Base-by-base conservation (phyloP, 2,888 invertebrate genomes). In the Chrysina gloriosa region DNA sequence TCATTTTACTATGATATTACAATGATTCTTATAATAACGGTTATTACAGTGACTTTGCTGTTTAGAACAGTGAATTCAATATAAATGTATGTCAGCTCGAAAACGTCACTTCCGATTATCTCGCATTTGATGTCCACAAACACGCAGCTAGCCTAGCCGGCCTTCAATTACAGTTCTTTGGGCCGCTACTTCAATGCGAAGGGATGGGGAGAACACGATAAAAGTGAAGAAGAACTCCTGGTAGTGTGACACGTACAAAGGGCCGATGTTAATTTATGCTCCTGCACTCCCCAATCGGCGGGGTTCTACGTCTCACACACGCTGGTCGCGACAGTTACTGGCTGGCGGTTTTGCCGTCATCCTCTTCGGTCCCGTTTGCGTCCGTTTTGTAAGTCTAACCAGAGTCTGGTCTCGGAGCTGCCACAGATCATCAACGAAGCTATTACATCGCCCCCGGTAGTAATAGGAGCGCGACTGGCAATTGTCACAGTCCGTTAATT, bases 401-500 rank as follows among this genome's bases (percentile, higher is more conserved):
- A 11, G 50, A 9, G 27, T n/a, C 48, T 50, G 27, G 42, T 39
- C 25, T 39, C 25, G 23, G 58, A 58, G n/a, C 42, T 58, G 25
- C 27, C 58, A 58, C 58, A 58, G 58, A 58, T 58, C 58, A 58
- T 58, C 58, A 36, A 27, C 58, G 27, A 39, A 58, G 39, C 58
- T 39, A 58, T 58, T 58, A 39, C 58, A 39, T 58, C 42, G 58
- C 58, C 58, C 58, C 39, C 27, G 39, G 58, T 39, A 58, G 58
- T 58, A 58, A 58, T 58, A 58, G 58, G 45, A 52, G 65, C 54
- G 42, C 48, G 42, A 45, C 65, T 54, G 54, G 29, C 54, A 52
- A 54, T 65, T 65, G 48, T 63, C 63, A 63, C 50, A 39, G 63
- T 48, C 48, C 50, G 63, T 63, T 63, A 63, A 63, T 63, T 63